Conservation (phyloP, 2,797 vertebrate genomes). For the Neosilurus mollespiculum region DNA sequence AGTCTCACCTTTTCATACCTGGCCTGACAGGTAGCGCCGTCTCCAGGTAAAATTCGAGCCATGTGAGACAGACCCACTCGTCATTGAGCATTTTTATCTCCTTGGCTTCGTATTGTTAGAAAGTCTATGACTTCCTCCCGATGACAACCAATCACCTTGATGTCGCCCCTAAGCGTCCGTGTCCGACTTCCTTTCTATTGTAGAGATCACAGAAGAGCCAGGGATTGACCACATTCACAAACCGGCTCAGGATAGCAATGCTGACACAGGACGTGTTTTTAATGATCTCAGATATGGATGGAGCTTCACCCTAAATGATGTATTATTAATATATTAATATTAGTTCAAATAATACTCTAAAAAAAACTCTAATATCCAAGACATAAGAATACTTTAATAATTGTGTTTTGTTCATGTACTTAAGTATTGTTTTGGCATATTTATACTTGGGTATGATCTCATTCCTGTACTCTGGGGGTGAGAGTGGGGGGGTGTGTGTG, state of each 20-base stretch:
- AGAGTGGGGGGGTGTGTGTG: too few species aligned
- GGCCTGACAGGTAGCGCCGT: slow-evolving; percentile 49
- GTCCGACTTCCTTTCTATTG: slow-evolving; percentile 33
- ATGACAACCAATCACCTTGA: slow-evolving; percentile 35
- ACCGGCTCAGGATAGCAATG: background rate
- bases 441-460: background rate
- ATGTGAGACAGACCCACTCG: slow-evolving; percentile 55
- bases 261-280: background rate
- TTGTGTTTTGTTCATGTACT: background rate
- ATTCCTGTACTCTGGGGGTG: too few species aligned
- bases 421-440: background rate
- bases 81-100: background rate
- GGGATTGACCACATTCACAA: background rate
- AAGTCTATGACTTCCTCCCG: slow-evolving; percentile 24
- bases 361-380: background rate
- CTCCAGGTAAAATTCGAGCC: slow-evolving; percentile 42
- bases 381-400: background rate
- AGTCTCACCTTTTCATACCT: slow-evolving; percentile 73
- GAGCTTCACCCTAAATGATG: background rate
- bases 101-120: background rate
- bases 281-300: background rate
- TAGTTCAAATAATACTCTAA: too few species aligned
- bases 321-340: background rate
- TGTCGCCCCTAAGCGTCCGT: background rate
- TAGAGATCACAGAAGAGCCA: slow-evolving; percentile 19